Conservation (phyloP, 1,140 invertebrate species). For the Hycleus cichorii region DNA sequence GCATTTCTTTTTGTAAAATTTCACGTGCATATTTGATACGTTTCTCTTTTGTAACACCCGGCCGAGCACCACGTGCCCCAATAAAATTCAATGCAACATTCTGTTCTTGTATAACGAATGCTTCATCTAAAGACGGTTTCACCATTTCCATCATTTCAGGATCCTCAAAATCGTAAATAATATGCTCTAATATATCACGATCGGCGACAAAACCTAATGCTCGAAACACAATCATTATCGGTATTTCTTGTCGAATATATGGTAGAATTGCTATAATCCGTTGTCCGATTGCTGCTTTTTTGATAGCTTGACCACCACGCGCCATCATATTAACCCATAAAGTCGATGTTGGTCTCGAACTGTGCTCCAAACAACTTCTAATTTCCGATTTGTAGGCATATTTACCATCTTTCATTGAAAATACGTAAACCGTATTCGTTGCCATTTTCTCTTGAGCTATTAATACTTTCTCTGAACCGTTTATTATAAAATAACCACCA, state of each 20-base stretch:
- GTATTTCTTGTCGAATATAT: conserved; percentile 98
- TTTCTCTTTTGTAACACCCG: conserved; percentile 97
- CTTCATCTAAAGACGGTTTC: conserved; percentile 97
- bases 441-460: conserved; percentile 99
- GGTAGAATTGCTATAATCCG: conserved; percentile 95
- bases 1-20: conserved; percentile 99
- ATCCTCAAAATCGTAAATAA: conserved; percentile 99
- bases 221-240: conserved; percentile 97
- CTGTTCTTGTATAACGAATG: conserved; percentile 98
- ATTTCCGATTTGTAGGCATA: conserved; percentile 98
- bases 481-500: conserved; percentile 94
- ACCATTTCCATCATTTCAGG: conserved; percentile 99
- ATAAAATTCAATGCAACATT: conserved; percentile 98
- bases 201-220: conserved; percentile 98
- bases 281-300: conserved; percentile 97
- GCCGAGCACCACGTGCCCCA: conserved; percentile 88
- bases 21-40: conserved; percentile 98
- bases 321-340: conserved; percentile 99
- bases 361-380: conserved; percentile 91
- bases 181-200: conserved; percentile 96
- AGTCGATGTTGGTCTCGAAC: conserved; percentile 87
- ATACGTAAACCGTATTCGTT: conserved; percentile 98
- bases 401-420: conserved; percentile 97
- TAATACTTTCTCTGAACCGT: conserved; percentile 91
- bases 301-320: conserved; percentile 86